Base-by-base conservation (phyloP, 2,113 vertebrate genomes). In the Chamaea fasciata region DNA sequence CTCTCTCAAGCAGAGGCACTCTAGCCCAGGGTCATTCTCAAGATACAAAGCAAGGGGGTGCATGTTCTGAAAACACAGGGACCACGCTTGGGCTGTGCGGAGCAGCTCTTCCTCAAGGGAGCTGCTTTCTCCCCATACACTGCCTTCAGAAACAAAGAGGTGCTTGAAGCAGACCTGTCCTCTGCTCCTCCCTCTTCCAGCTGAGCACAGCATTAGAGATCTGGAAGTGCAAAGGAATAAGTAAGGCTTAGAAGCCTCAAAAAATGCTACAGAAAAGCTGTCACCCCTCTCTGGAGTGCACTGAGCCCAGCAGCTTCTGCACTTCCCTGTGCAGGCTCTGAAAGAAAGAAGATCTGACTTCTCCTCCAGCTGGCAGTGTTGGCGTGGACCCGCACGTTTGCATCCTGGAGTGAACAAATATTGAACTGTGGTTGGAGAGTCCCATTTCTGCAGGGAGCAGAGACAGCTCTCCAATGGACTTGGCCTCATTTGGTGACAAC, bases 41-140 rank as follows among this genome's bases (percentile, higher is more conserved):
- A 8, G 30, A 23, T 12, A 7, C 21, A 59, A 59, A 33, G 20
- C 3, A 12, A 79, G 16, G 23, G 9, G 18, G 3, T 55, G 8
- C 13, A 1, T 7, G 20, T 4, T 53, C 44, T 31, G 37, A 39
- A 68, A 84, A 37, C 39, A 26, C 2, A 8, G 33, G 37, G 5
- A 26, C 22, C 5, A 3, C 0, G 0, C 49, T 67, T 2, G 5
- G 44, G 49, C 30, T 64, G 41, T 0, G 0, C 37, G 31, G n/a
- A 57, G 33, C 2, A 0, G 27, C 27, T 60, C 12, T 59, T 60
- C 44, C 56, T 27, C 39, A 20, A 3, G 39, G 70, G 5, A 63
- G 15, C 20, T 77, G 30, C 62, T 44, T 64, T 64, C 9, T 11
- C 16, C 31, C 4, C n/a, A 23, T 2, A 16, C 15, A 9, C 22